Percentiles rank a stretch among this genome's conserved stretches.
These are phyloP conservation scores for Sebastes goodei DNA, from an alignment of 2,797 vertebrate genomes.

Conservation along the genomic window DNA sequence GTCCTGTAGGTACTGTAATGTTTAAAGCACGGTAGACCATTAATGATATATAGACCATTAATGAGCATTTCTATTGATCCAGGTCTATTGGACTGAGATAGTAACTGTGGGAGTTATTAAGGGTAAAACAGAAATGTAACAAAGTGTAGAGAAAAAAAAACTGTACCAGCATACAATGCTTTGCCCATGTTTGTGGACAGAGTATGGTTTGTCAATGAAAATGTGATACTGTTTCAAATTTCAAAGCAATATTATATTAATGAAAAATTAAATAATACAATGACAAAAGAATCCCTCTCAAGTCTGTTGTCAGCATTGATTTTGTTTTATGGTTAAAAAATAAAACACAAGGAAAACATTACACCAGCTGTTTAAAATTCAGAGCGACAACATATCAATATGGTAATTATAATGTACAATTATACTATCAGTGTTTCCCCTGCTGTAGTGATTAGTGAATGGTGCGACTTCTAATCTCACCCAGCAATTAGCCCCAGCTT, in stretches of 20 bases:
- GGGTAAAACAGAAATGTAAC: conserved; percentile 32
- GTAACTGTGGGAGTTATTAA: conserved; percentile 47
- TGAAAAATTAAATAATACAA: conserved; percentile 80
- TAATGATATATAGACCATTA: conserved; percentile 56
- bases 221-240: conserved; percentile 78
- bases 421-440: conserved; percentile 40
- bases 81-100: conserved; percentile 61
- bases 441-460: conserved; percentile 49
- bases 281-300: conserved; percentile 63
- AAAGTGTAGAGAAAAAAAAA: conserved; percentile 48
- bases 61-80: conserved; percentile 70
- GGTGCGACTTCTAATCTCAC: conserved; percentile 33
- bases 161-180: conserved; percentile 79
- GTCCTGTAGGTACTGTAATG: conserved; percentile 71
- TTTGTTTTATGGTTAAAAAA: conserved; percentile 46
- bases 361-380: conserved; percentile 34
- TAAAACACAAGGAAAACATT: conserved; percentile 22
- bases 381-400: conserved; percentile 33
- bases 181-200: conserved; percentile 76
- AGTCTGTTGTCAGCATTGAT: conserved; percentile 64
- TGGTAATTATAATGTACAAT: conserved; percentile 33
- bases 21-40: conserved; percentile 68
- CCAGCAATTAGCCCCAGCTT: conserved; percentile 38
- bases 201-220: conserved; percentile 77
- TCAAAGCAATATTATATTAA: conserved; percentile 82